phyloP scores from a whole-genome alignment of 1,140 invertebrate species.

The Aphidius ervi region DNA sequence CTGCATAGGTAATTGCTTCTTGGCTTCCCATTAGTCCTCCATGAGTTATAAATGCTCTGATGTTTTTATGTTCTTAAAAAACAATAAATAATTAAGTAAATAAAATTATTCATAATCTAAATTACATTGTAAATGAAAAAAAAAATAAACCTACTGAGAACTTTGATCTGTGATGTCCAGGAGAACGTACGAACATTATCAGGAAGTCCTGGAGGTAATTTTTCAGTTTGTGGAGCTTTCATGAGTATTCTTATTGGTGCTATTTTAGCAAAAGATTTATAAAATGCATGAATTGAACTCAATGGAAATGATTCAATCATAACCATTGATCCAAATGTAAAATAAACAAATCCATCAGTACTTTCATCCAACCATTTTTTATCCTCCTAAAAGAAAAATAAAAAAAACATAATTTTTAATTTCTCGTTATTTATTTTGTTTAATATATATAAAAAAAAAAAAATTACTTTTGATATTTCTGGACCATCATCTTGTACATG shows the following conservation, averaged over 20 bases:
- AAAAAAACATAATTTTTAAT: not conserved
- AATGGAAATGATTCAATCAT: constrained; percentile 54
- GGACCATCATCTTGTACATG: constrained; percentile 44
- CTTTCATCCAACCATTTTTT: constrained; percentile 61
- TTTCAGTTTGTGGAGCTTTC: constrained; percentile 30
- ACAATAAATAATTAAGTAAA: not conserved
- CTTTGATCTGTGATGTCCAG: constrained; percentile 63
- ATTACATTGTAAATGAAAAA: not conserved
- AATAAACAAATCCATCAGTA: constrained; percentile 63
- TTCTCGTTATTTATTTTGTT: not conserved
- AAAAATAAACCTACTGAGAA: constrained; percentile 54
- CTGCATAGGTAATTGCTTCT: constrained; percentile 69
- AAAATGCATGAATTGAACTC: constrained; percentile 25
- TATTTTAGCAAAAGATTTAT: constrained; percentile 34
- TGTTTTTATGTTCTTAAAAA: constrained; percentile 39
- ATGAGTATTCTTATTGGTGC: constrained; percentile 34
- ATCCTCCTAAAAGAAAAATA: not conserved
- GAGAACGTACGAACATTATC: constrained; percentile 58
- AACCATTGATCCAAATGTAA: constrained; percentile 66
- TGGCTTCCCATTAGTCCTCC: constrained; percentile 70
- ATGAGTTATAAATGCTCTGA: constrained; percentile 67
- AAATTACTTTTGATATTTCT: constrained; percentile 31
- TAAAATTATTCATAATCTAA: not conserved
- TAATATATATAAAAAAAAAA: constrained; percentile 15
- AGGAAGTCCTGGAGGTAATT: constrained; percentile 45